phyloP scores from a whole-genome alignment of 2,888 invertebrate species.

The Physocephala rufipes region DNA sequence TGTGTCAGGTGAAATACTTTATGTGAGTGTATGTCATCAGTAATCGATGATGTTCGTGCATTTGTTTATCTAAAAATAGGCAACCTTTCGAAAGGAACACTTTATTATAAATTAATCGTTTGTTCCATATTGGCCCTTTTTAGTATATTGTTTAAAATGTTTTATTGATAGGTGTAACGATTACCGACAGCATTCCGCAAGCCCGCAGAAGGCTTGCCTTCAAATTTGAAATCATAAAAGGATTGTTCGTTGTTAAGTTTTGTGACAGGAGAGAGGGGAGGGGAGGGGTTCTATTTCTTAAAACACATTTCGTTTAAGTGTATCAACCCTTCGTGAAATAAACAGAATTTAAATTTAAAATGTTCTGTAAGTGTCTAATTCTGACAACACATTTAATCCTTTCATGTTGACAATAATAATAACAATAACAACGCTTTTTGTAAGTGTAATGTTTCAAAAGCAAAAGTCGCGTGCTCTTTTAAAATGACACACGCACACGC shows the following conservation, averaged over 20 bases:
- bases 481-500: slow-evolving; percentile 32
- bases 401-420: slow-evolving; percentile 26
- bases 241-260: not conserved
- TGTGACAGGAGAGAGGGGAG: too few species aligned
- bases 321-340: slow-evolving; percentile 6
- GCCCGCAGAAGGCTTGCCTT: not conserved
- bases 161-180: too few species aligned
- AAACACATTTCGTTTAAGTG: not conserved
- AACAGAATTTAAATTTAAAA: slow-evolving; percentile 28
- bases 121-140: too few species aligned
- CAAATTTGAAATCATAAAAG: not conserved
- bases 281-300: too few species aligned
- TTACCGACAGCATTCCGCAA: not conserved
- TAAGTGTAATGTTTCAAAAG: slow-evolving; percentile 36
- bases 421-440: slow-evolving; percentile 14
- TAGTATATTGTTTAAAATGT: too few species aligned
- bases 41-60: too few species aligned
- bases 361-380: slow-evolving; percentile 32
- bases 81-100: too few species aligned
- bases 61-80: too few species aligned
- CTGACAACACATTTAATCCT: slow-evolving; percentile 21
- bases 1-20: too few species aligned
- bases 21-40: too few species aligned
- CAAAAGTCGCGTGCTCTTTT: slow-evolving; percentile 47
- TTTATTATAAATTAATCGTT: too few species aligned